These are phyloP conservation scores for Orussus abietinus DNA, from an alignment of 1,140 invertebrate genomes.

Conservation along the genomic window DNA sequence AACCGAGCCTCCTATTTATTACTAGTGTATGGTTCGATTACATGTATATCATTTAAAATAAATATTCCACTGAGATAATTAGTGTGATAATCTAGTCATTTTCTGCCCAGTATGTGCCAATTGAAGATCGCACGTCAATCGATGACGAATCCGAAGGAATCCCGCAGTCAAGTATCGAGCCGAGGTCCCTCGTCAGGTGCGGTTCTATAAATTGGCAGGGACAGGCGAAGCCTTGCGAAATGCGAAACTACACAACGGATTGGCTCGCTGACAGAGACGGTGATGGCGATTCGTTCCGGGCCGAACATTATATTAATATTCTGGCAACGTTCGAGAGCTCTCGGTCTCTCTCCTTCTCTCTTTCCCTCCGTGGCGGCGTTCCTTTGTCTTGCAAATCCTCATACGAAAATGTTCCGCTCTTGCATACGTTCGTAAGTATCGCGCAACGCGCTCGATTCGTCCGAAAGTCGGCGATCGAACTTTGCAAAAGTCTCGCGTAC, in stretches of 20 bases:
- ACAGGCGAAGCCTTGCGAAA: conserved; percentile 7
- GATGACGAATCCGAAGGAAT: no score
- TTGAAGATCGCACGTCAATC: no score
- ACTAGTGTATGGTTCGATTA: no score
- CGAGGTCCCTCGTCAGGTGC: not conserved
- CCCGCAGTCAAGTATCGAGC: not conserved
- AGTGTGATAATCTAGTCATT: no score
- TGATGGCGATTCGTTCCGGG: conserved; percentile 27
- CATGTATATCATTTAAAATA: no score
- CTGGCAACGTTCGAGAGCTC: conserved; percentile 20
- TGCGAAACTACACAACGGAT: conserved; percentile 18
- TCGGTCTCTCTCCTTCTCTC: conserved; percentile 6
- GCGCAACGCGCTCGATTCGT: no score
- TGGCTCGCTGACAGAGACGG: conserved; percentile 23
- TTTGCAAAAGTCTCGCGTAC: no score
- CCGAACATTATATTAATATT: conserved; percentile 32
- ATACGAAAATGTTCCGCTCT: conserved; percentile 3
- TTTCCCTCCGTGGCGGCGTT: conserved; percentile 9
- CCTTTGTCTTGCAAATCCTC: conserved; percentile 16
- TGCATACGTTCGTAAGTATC: no score
- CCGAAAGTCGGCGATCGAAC: no score
- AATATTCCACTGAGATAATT: no score
- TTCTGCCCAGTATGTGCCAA: no score
- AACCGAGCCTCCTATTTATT: no score
- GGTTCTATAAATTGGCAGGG: conserved; percentile 22